Evolutionary conservation across 2,797 vertebrate species (phyloP).

Genomic region (Rhabdomys pumilio): DNA sequence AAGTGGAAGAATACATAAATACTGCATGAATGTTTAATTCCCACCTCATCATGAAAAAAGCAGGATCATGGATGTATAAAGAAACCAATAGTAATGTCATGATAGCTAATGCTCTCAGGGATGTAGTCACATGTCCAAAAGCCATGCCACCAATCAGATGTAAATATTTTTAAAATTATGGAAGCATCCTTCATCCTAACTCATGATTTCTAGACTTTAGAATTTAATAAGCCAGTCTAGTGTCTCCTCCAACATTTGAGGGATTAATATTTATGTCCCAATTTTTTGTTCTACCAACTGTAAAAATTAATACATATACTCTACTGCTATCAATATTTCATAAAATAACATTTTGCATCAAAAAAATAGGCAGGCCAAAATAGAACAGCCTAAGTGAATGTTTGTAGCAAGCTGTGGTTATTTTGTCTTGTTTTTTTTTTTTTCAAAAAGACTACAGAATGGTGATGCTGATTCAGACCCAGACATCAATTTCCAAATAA

Average conservation of each 20-base stretch:
- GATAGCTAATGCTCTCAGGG: neutral
- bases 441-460: neutral
- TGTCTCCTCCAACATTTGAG: neutral
- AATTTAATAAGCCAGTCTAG: neutral
- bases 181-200: neutral
- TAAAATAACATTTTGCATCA: conserved; percentile 47
- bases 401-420: neutral
- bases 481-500: neutral
- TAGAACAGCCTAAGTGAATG: neutral
- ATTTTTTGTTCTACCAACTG: conserved; percentile 35
- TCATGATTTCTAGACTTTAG: neutral
- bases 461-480: neutral
- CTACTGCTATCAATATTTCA: conserved; percentile 13
- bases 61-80: conserved; percentile 12
- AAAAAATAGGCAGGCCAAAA: conserved; percentile 42
- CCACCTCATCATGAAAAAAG: conserved; percentile 35
- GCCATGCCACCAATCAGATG: neutral
- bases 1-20: conserved; percentile 54
- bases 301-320: neutral
- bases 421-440: neutral
- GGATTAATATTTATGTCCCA: neutral
- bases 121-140: neutral
- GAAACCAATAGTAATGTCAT: neutral
- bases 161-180: conserved; percentile 32
- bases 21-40: conserved; percentile 58